Percentiles rank a stretch among this genome's conserved stretches.
These are phyloP conservation scores for Apocrypta bakeri DNA, from an alignment of 1,140 invertebrate species.

Conservation along the genomic window DNA sequence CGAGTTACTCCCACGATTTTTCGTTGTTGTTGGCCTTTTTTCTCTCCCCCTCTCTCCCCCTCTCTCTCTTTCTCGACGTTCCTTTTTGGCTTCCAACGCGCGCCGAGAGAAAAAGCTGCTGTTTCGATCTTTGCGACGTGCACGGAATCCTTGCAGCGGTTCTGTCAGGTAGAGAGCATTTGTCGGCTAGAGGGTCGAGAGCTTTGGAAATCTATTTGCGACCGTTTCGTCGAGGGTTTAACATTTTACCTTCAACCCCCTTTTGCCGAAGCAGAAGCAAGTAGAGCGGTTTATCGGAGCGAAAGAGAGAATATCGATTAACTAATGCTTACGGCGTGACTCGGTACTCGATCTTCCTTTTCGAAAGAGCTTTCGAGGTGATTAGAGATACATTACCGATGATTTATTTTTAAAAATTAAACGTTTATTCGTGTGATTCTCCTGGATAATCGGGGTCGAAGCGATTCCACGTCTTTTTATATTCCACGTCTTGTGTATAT, in stretches of 20 bases:
- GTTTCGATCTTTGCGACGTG: constrained; percentile 7
- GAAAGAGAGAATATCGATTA: not conserved
- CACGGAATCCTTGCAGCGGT: not conserved
- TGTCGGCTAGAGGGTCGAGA: not conserved
- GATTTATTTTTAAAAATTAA: not conserved
- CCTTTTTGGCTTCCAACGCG: not conserved
- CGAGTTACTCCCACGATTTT: not conserved
- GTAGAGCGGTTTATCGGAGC: not conserved
- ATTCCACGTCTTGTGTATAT: too few species aligned
- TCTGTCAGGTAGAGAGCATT: not conserved
- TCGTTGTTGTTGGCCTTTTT: not conserved
- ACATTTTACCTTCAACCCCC: not conserved
- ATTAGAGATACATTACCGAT: not conserved
- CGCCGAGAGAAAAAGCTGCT: not conserved
- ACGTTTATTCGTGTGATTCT: not conserved
- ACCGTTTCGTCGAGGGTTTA: constrained; percentile 13
- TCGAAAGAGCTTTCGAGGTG: not conserved
- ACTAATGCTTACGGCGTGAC: not conserved
- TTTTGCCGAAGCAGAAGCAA: not conserved
- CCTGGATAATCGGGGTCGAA: too few species aligned
- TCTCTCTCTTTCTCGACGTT: not conserved
- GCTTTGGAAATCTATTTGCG: constrained; percentile 36
- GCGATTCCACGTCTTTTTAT: too few species aligned
- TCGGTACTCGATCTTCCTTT: not conserved
- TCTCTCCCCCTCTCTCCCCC: not conserved